phyloP scores from a whole-genome alignment of 2,113 vertebrate genomes.

The Perccottus glenii region DNA sequence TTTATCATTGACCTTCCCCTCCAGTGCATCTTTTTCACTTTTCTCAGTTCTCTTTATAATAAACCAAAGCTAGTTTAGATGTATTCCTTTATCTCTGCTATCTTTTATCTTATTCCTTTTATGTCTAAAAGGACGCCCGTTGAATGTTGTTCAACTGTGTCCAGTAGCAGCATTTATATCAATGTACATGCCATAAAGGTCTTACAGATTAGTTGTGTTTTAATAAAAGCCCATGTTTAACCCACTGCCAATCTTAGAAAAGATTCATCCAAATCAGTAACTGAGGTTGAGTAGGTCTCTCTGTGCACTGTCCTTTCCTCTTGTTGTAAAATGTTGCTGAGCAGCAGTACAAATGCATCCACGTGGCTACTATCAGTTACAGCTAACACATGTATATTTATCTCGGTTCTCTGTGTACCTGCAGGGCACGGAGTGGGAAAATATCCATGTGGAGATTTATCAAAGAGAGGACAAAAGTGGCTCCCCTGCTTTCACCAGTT shows the following conservation, averaged over 20 bases:
- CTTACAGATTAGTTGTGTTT: neutral
- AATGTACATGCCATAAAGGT: neutral
- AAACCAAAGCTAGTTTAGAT: constrained; percentile 4
- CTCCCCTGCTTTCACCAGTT: constrained; percentile 22
- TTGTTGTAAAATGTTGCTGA: neutral
- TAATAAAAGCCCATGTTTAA: too few species aligned
- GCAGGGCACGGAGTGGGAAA: constrained; percentile 13
- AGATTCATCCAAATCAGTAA: too few species aligned
- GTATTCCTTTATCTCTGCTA: neutral
- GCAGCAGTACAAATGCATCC: neutral
- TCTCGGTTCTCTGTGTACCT: constrained; percentile 2
- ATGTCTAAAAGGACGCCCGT: neutral
- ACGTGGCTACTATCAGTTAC: constrained; percentile 1
- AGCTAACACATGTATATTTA: constrained; percentile 8
- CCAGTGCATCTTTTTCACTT: neutral
- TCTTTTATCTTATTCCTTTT: constrained; percentile 5
- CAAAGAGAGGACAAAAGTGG: constrained; percentile 26
- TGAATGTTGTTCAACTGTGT: neutral
- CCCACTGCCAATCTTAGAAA: too few species aligned
- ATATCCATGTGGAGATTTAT: constrained; percentile 22
- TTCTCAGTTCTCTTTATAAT: neutral
- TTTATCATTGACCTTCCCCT: neutral
- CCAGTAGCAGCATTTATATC: neutral
- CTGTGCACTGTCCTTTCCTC: neutral
- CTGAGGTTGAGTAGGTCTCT: too few species aligned